A percentile compares a stretch with the other conserved stretches of the same genome.
Evolutionary conservation across 2,113 vertebrate species (phyloP).

Genomic region (Cranoglanis bouderius): DNA sequence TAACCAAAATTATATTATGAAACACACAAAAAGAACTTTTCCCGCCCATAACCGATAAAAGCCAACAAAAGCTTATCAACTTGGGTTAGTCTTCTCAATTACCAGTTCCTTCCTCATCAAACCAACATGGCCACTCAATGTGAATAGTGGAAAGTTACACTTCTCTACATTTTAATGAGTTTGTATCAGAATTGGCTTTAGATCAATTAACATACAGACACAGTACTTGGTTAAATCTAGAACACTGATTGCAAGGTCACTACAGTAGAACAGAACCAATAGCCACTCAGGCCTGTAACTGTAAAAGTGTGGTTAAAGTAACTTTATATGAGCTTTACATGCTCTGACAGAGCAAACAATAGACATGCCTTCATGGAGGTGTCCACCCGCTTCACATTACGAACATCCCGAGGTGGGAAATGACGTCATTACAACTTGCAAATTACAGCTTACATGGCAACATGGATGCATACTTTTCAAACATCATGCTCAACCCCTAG

Average conservation of each 20-base stretch:
- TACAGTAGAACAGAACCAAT: not conserved
- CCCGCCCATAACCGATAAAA: not conserved
- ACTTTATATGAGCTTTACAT: not conserved
- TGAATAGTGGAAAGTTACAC: not conserved
- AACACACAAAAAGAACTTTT: not conserved
- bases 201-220: not conserved
- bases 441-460: not conserved
- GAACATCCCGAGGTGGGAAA: not conserved
- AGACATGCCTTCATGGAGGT: not conserved
- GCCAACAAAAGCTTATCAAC: not conserved
- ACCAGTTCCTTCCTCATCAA: not conserved
- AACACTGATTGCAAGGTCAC: not conserved
- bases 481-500: not conserved
- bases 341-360: not conserved
- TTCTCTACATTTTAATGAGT: not conserved
- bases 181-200: not conserved
- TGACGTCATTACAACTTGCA: not conserved
- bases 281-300: not conserved
- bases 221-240: not conserved
- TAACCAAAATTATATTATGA: too few relatives aligned
- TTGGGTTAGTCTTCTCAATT: not conserved
- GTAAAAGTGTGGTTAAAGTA: not conserved
- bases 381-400: not conserved
- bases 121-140: not conserved
- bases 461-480: not conserved